phyloP scores from a whole-genome alignment of 2,888 invertebrate genomes.

The Pseudanteris insignis region DNA sequence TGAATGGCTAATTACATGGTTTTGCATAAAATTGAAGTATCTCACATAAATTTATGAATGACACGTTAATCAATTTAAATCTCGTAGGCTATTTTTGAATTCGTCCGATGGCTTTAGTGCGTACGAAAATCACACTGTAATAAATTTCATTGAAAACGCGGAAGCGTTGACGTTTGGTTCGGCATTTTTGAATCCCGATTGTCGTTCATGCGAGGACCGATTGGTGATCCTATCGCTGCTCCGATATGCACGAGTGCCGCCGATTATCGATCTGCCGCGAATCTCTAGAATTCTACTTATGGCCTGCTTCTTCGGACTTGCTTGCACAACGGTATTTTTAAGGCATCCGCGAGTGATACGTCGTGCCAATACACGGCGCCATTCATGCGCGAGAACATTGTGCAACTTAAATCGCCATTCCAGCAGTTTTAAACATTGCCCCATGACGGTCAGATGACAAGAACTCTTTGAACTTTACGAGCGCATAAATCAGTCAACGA shows the following conservation, averaged over 20 bases:
- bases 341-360: conserved; percentile 38
- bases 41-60: no score
- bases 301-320: conserved; percentile 39
- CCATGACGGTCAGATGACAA: neutral
- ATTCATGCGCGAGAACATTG: conserved; percentile 19
- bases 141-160: no score
- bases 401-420: conserved; percentile 25
- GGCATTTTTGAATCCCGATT: no score
- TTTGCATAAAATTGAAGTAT: no score
- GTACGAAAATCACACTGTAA: no score
- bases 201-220: conserved; percentile 2
- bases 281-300: conserved; percentile 43
- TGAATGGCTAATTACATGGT: no score
- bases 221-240: conserved; percentile 18
- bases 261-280: conserved; percentile 43
- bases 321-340: conserved; percentile 46
- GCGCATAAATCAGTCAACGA: conserved; percentile 11
- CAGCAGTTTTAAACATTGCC: conserved; percentile 18
- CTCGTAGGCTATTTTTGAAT: no score
- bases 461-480: conserved; percentile 1
- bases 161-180: no score
- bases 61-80: no score
- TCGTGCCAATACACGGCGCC: conserved; percentile 25
- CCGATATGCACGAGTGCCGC: conserved; percentile 38
- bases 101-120: no score